Percentiles rank a stretch among this genome's conserved stretches.
phyloP scores from a whole-genome alignment of 2,797 vertebrate species.

The Morus bassanus region DNA sequence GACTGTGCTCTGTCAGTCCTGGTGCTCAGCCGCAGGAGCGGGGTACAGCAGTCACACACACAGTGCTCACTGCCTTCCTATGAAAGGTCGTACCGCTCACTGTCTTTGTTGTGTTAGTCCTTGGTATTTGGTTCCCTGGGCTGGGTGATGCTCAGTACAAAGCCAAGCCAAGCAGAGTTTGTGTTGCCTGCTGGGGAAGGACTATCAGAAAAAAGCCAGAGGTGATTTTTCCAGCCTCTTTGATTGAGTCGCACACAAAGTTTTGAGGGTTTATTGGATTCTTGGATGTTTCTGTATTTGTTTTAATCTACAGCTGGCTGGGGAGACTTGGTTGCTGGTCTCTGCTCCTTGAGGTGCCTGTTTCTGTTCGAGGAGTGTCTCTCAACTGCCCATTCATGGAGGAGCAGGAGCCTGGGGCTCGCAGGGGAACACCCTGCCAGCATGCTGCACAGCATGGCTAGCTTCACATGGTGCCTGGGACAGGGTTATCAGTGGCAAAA shows the following conservation, averaged over 20 bases:
- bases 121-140: neutral
- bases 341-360: neutral
- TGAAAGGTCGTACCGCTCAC: fast-evolving
- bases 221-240: neutral
- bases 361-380: neutral
- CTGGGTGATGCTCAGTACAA: neutral
- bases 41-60: neutral
- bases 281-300: neutral
- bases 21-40: neutral
- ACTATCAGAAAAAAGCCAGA: neutral
- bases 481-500: neutral
- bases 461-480: neutral
- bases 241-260: neutral
- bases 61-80: neutral
- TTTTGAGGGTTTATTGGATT: neutral
- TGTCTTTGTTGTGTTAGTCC: neutral
- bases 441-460: neutral
- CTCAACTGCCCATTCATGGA: neutral
- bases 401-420: neutral
- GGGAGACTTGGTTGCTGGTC: neutral
- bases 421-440: fast-evolving
- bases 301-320: neutral
- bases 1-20: neutral
- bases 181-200: neutral
- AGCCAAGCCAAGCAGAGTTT: neutral